These are phyloP conservation scores for Eupithecia exiguata DNA, from an alignment of 2,888 invertebrate genomes.

Conservation along the genomic window DNA sequence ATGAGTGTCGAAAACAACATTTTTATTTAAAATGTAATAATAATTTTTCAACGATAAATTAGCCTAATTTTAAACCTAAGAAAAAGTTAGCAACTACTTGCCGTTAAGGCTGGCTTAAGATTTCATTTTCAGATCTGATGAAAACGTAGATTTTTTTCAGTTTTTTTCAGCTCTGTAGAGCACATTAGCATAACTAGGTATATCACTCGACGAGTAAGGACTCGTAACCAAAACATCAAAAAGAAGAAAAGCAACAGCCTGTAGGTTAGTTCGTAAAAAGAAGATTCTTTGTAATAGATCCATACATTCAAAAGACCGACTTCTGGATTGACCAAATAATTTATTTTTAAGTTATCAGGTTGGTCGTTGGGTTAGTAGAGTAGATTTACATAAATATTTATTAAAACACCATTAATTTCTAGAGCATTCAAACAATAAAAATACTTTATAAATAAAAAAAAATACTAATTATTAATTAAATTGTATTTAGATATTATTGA, in stretches of 20 bases:
- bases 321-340: conserved; percentile 40
- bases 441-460: too few relatives aligned
- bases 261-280: conserved; percentile 54
- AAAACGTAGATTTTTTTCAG: too few relatives aligned
- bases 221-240: not conserved
- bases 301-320: conserved; percentile 72
- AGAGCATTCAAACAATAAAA: too few relatives aligned
- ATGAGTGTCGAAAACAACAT: not conserved
- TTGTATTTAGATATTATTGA: too few relatives aligned
- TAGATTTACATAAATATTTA: not conserved
- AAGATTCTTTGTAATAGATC: conserved; percentile 74
- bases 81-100: too few relatives aligned
- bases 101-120: too few relatives aligned
- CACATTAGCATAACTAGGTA: not conserved
- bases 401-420: too few relatives aligned
- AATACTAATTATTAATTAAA: too few relatives aligned
- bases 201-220: not conserved
- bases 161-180: not conserved
- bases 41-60: too few relatives aligned
- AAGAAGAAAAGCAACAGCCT: conserved; percentile 51
- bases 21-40: too few relatives aligned
- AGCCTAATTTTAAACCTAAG: too few relatives aligned
- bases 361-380: conserved; percentile 15
- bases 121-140: too few relatives aligned
- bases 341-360: conserved; percentile 31